phyloP scores from a whole-genome alignment of 2,888 invertebrate genomes.

The Caenorhabditis sp. region DNA sequence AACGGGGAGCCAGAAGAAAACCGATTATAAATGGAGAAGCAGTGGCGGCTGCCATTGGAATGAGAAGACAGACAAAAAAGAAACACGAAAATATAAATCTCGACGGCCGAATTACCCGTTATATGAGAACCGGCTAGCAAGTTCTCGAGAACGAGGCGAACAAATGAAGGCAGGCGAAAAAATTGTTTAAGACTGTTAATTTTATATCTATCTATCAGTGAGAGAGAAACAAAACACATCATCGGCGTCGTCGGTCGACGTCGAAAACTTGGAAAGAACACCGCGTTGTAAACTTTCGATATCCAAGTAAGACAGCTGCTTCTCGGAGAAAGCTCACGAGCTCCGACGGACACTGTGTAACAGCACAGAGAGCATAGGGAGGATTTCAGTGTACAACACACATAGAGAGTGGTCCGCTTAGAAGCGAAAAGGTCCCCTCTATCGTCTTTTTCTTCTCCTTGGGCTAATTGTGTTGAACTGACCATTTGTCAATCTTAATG shows the following conservation, averaged over 20 bases:
- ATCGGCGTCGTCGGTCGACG: not conserved
- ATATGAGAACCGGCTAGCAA: conserved; percentile 3
- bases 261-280: conserved; percentile 31
- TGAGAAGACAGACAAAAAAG: conserved; percentile 2
- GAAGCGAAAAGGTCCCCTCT: conserved; percentile 4
- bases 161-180: not conserved
- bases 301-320: conserved; percentile 85
- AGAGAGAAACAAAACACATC: conserved; percentile 24
- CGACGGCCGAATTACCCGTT: conserved; percentile 20
- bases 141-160: not conserved
- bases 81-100: conserved; percentile 35
- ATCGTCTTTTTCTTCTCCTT: not conserved
- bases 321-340: conserved; percentile 93
- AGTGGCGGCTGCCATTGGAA: not conserved
- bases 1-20: conserved; percentile 35
- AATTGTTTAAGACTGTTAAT: conserved; percentile 4
- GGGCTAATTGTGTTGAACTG: conserved; percentile 59
- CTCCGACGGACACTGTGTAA: conserved; percentile 46
- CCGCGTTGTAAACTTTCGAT: conserved; percentile 33
- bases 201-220: no score
- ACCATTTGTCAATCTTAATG: conserved; percentile 59
- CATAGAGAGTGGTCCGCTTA: conserved; percentile 24
- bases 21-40: conserved; percentile 46
- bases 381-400: conserved; percentile 40
- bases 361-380: conserved; percentile 62